Evolutionary conservation across 2,113 vertebrate species (phyloP).

Genomic region (Panthera leo): DNA sequence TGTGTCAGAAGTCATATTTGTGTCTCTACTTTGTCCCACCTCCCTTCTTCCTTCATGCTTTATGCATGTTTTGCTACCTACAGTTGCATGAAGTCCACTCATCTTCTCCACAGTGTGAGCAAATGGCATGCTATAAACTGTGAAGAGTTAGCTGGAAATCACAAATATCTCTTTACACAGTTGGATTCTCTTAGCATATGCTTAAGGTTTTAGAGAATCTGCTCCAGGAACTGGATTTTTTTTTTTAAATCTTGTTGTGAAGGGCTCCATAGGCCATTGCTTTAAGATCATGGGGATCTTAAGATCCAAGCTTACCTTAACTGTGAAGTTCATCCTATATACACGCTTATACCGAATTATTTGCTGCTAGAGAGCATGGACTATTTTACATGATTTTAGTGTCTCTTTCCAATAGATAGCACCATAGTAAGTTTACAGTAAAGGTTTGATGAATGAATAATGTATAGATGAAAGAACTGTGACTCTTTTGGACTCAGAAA

Average conservation of each 20-base stretch:
- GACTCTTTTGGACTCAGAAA: not conserved
- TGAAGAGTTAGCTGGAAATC: not conserved
- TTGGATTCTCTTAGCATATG: not conserved
- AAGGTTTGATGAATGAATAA: not conserved
- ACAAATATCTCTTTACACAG: not conserved
- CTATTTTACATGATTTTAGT: slow-evolving; percentile 2
- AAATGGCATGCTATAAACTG: not conserved
- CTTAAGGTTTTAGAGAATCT: not conserved
- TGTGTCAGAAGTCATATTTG: not conserved
- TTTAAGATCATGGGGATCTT: not conserved
- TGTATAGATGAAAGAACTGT: not conserved
- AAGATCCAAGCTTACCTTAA: not conserved
- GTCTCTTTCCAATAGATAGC: not conserved
- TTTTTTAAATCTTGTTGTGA: not conserved
- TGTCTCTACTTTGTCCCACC: not conserved
- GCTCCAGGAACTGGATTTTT: not conserved
- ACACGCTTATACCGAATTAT: not conserved
- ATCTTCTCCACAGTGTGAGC: not conserved
- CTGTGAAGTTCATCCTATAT: not conserved
- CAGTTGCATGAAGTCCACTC: not conserved
- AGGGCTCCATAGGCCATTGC: not conserved
- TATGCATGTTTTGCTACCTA: not conserved
- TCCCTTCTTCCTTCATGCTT: not conserved
- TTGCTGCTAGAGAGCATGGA: not conserved
- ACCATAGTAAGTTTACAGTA: not conserved